Evolutionary conservation across 2,113 vertebrate species (phyloP).

Genomic region (Gymnarchus niloticus): DNA sequence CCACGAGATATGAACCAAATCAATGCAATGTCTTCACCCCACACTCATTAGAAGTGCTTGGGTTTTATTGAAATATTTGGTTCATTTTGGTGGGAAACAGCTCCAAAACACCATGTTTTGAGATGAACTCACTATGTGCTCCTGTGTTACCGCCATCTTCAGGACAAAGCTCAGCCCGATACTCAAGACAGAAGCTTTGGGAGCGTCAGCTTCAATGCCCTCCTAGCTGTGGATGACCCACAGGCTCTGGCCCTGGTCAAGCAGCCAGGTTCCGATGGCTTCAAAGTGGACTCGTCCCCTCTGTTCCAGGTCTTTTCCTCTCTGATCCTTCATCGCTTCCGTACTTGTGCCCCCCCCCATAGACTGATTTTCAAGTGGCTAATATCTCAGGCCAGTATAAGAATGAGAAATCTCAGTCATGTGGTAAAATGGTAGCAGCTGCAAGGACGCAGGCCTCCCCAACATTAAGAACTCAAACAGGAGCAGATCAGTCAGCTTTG

Average conservation of each 20-base stretch:
- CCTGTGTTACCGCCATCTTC: constrained; percentile 4
- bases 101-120: constrained; percentile 32
- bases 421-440: too few species aligned
- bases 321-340: background rate
- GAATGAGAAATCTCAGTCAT: too few species aligned
- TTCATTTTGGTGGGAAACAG: background rate
- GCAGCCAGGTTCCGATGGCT: constrained; percentile 89
- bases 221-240: constrained; percentile 79
- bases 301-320: constrained; percentile 77
- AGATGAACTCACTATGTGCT: background rate
- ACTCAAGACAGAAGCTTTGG: constrained; percentile 79
- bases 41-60: background rate
- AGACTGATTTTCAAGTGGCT: too few species aligned
- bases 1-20: background rate
- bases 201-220: constrained; percentile 76
- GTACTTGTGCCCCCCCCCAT: background rate
- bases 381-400: background rate
- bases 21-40: background rate
- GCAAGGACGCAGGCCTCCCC: too few species aligned
- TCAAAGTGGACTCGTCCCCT: constrained; percentile 80
- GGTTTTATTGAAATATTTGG: background rate
- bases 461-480: too few species aligned
- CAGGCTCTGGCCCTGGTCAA: constrained; percentile 75
- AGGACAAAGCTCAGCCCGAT: constrained; percentile 92
- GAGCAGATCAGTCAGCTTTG: background rate